phyloP scores from a whole-genome alignment of 2,888 invertebrate species.

The Lasioglossum oenotherae region DNA sequence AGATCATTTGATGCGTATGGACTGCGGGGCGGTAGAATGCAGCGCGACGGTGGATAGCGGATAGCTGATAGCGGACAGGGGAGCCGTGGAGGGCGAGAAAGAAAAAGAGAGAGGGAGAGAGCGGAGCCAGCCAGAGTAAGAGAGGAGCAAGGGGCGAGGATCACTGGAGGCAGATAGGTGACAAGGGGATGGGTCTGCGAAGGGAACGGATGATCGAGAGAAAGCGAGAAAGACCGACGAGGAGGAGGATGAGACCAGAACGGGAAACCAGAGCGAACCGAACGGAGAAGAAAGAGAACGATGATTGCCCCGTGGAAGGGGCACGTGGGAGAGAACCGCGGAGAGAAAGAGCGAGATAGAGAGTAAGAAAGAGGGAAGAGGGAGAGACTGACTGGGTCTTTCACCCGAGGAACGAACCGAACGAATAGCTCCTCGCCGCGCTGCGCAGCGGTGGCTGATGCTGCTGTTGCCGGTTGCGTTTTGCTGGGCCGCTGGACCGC shows the following conservation, averaged over 20 bases:
- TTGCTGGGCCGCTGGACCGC: constrained; percentile 39
- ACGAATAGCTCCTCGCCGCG: constrained; percentile 60
- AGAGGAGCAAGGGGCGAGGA: constrained; percentile 26
- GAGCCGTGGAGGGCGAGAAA: background rate
- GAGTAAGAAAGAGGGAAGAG: constrained; percentile 49
- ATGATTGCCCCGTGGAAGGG: constrained; percentile 48
- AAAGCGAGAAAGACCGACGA: constrained; percentile 39
- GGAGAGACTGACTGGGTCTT: constrained; percentile 74
- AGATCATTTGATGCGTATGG: constrained; percentile 64
- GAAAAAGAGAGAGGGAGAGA: background rate
- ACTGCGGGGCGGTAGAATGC: constrained; percentile 55
- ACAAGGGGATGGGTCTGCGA: constrained; percentile 58
- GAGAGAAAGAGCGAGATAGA: constrained; percentile 31
- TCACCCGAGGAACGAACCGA: constrained; percentile 74
- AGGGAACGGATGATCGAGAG: constrained; percentile 27
- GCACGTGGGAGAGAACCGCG: constrained; percentile 45
- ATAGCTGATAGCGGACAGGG: constrained; percentile 18
- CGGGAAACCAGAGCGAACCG: constrained; percentile 14
- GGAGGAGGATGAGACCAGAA: constrained; percentile 54
- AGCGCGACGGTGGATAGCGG: constrained; percentile 36
- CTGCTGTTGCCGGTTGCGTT: constrained; percentile 44
- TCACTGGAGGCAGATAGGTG: constrained; percentile 63
- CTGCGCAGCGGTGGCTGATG: constrained; percentile 15
- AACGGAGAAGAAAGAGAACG: constrained; percentile 59
- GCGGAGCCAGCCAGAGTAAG: background rate